phyloP scores from a whole-genome alignment of 2,113 vertebrate genomes.

The Sclerurus mexicanus region DNA sequence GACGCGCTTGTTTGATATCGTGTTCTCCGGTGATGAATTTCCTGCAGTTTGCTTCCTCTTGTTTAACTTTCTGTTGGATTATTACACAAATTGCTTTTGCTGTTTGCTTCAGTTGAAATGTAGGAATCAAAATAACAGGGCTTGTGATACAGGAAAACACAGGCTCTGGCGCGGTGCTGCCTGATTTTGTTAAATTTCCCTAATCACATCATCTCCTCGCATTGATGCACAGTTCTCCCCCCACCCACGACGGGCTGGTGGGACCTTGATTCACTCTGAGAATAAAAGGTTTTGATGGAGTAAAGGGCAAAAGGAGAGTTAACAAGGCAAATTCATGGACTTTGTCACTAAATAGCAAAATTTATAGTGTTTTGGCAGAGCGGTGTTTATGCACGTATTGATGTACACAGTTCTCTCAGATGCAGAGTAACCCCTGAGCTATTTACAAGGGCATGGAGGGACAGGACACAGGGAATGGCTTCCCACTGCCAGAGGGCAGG shows the following conservation, averaged over 20 bases:
- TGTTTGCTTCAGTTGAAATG: not conserved
- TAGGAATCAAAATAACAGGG: not conserved
- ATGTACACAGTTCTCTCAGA: rapidly evolving
- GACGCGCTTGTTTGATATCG: not conserved
- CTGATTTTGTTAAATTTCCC: not conserved
- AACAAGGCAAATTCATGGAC: not conserved
- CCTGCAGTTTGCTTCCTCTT: not conserved
- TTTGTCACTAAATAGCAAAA: not conserved
- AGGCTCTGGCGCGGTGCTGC: rapidly evolving
- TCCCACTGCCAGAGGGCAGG: not conserved
- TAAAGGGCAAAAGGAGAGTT: not conserved
- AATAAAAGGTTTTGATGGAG: not conserved
- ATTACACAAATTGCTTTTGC: constrained; percentile 26
- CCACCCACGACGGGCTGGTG: rapidly evolving
- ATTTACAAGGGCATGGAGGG: rapidly evolving
- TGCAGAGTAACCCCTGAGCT: not conserved
- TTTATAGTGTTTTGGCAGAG: rapidly evolving
- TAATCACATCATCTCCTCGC: rapidly evolving
- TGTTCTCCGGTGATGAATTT: constrained; percentile 28
- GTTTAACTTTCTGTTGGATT: constrained; percentile 20
- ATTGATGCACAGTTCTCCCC: not conserved
- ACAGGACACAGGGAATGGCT: not conserved
- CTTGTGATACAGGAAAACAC: rapidly evolving
- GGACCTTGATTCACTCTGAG: not conserved
- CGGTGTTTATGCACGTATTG: not conserved